A percentile compares a stretch with the other conserved stretches of the same genome.
phyloP scores from a whole-genome alignment of 2,113 vertebrate species.

The Apodemus speciosus region DNA sequence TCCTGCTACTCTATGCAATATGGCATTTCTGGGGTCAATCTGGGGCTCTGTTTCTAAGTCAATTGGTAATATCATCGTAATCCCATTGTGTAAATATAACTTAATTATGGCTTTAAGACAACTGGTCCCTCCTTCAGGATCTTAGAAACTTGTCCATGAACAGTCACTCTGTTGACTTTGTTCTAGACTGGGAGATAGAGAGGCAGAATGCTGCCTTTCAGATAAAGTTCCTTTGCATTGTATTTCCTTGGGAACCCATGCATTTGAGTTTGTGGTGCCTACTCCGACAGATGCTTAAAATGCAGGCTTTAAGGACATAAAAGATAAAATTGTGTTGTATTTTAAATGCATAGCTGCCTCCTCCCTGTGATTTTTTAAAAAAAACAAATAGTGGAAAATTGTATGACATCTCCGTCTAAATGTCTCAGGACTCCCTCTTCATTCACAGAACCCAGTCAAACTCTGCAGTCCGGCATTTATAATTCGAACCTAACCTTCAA shows the following conservation, averaged over 20 bases:
- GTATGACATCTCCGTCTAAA: not conserved
- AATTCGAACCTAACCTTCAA: not conserved
- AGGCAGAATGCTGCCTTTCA: not conserved
- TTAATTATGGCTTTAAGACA: not conserved
- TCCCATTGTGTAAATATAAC: not conserved
- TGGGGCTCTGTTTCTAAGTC: slow-evolving; percentile 1
- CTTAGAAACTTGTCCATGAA: not conserved
- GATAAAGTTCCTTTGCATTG: not conserved
- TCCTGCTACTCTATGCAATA: not conserved
- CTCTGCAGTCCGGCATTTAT: not conserved
- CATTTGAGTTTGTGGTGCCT: not conserved
- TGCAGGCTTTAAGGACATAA: not conserved
- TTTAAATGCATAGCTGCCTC: not conserved
- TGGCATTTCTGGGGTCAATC: not conserved
- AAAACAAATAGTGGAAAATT: not conserved
- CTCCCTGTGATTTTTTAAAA: not conserved
- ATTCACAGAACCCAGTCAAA: not conserved
- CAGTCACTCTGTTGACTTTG: not conserved
- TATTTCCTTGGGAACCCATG: not conserved
- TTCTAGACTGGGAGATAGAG: not conserved
- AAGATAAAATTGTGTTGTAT: not conserved
- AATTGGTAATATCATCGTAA: not conserved
- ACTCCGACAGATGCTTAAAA: slow-evolving; percentile 14
- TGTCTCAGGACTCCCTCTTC: not conserved
- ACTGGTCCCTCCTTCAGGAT: not conserved